phyloP scores from a whole-genome alignment of 1,140 invertebrate species.

The Apis cerana region DNA sequence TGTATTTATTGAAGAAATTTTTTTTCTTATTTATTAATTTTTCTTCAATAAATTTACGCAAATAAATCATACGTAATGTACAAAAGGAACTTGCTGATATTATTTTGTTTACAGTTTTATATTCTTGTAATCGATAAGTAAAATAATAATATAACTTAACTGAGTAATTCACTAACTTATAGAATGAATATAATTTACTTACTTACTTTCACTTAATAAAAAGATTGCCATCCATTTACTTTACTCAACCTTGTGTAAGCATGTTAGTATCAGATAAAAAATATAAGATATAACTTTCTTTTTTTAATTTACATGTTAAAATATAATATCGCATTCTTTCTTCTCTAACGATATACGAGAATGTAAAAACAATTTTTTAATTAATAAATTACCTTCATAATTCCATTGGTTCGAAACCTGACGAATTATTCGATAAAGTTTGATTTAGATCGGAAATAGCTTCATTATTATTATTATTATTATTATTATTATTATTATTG shows the following conservation, averaged over 20 bases:
- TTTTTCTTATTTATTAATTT: not conserved
- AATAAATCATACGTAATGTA: not conserved
- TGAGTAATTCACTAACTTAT: not conserved
- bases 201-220: not conserved
- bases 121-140: not conserved
- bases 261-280: conserved; percentile 23
- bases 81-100: not conserved
- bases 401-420: conserved; percentile 75
- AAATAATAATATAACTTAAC: not conserved
- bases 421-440: conserved; percentile 49
- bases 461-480: conserved; percentile 67
- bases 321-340: conserved; percentile 15
- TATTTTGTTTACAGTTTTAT: not conserved
- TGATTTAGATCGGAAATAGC: conserved; percentile 74
- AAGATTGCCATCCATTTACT: not conserved
- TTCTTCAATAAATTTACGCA: not conserved
- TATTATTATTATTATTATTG: too few species aligned
- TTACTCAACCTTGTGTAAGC: not conserved
- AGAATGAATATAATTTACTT: not conserved
- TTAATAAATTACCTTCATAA: conserved; percentile 63
- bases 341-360: conserved; percentile 11
- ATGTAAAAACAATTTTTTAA: conserved; percentile 30
- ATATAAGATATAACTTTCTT: conserved; percentile 14
- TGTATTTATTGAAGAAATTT: not conserved
- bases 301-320: conserved; percentile 22